Percentiles rank a stretch among this genome's conserved stretches.
These are phyloP conservation scores for Pseudomyrmex concolor DNA, from an alignment of 1,140 invertebrate genomes.

Conservation along the genomic window DNA sequence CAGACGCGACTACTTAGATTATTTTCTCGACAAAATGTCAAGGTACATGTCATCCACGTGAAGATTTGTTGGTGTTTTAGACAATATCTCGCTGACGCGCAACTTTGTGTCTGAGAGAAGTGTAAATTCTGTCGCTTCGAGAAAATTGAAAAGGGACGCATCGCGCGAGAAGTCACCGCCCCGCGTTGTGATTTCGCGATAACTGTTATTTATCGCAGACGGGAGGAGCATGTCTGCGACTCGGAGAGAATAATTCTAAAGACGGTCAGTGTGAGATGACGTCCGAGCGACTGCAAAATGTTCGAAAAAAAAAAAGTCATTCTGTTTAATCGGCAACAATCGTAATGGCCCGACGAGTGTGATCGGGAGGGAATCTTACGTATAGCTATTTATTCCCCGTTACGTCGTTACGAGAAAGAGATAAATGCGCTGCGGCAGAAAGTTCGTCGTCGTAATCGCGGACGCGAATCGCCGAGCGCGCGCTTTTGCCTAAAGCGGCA, in stretches of 20 bases:
- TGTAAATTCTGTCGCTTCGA: constrained; percentile 39
- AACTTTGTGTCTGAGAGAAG: constrained; percentile 7
- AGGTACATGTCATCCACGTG: neutral
- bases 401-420: constrained; percentile 36
- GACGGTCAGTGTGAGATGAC: constrained; percentile 13
- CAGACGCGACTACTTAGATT: neutral
- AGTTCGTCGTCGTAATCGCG: constrained; percentile 56
- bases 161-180: neutral
- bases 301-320: neutral
- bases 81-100: constrained; percentile 6
- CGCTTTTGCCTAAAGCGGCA: constrained; percentile 42
- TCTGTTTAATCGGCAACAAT: constrained; percentile 36
- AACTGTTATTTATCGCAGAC: constrained; percentile 37
- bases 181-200: constrained; percentile 24
- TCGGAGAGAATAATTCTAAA: constrained; percentile 9
- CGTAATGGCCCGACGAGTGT: neutral
- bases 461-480: constrained; percentile 51
- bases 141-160: constrained; percentile 40
- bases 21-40: constrained; percentile 16
- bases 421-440: constrained; percentile 8
- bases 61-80: constrained; percentile 27
- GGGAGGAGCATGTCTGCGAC: neutral
- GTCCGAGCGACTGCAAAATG: neutral
- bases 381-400: constrained; percentile 44
- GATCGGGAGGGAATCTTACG: neutral